Base-by-base conservation (phyloP, 1,140 invertebrate species). In the Chymomyza costata region DNA sequence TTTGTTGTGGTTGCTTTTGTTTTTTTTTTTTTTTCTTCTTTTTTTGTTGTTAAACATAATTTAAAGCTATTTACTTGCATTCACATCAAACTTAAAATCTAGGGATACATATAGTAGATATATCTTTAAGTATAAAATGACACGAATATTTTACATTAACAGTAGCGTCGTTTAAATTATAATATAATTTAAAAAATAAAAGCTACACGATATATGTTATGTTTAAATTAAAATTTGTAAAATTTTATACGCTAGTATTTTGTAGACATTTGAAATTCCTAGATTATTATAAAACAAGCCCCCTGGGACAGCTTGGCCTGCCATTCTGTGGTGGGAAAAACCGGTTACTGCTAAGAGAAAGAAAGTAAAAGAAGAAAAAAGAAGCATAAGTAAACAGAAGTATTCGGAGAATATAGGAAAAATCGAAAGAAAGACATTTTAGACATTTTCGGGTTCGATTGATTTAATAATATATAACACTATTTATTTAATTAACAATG, bases 301-400 rank as follows among this genome's bases (percentile, higher is more conserved):
- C 65, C 73, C 52, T 65, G 40, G n/a, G 74, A 80, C 73, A 78
- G 73, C 81, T 78, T 78, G 73, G 73, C 73, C 73, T 65, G 73
- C 73, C 63, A 80, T 78, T 55, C 73, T 78, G 74, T 68, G 74
- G 68, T 78, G 73, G 73, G 68, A 67, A 41, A 67, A 65, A 65
- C 63, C 57, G 65, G 55, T 56, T 60, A 59, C 73, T 78, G 68
- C 25, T 65, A 56, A 3, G 17, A 56, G 10, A 54, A 17, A n/a
- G n/a, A n/a, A n/a, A n/a, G n/a, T n/a, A n/a, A n/a, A n/a, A n/a
- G n/a, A n/a, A n/a, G n/a, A 13, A 16, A 49, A 2, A 18, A 10
- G 6, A 30, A 10, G 7, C n/a, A 34, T 1, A 31, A 18, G 31
- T n/a, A n/a, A n/a, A n/a, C n/a, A n/a, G n/a, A n/a, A n/a, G n/a